Conservation (phyloP, 2,113 vertebrate genomes). For the Rafetus swinhoei region DNA sequence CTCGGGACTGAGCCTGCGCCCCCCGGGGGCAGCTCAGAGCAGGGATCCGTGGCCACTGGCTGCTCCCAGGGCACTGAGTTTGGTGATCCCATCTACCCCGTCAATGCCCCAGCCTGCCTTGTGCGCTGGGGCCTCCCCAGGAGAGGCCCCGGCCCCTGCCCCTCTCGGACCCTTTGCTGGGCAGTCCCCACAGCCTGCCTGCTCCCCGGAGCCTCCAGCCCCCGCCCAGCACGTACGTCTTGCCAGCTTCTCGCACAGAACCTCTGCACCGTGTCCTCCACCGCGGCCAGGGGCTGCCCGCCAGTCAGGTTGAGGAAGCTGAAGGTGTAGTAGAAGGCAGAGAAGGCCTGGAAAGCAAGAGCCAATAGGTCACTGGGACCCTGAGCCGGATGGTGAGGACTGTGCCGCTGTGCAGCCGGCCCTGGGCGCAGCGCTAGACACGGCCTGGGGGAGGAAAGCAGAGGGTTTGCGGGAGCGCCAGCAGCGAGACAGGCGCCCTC, state of each 20-base stretch:
- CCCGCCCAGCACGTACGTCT: slow-evolving; percentile 55
- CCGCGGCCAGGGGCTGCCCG: slow-evolving; percentile 62
- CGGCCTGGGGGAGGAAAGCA: too few relatives aligned
- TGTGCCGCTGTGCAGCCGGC: neutral
- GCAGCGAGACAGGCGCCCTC: too few relatives aligned
- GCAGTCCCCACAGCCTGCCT: neutral
- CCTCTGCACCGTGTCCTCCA: slow-evolving; percentile 67
- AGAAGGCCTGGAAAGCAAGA: slow-evolving; percentile 80
- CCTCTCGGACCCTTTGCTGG: neutral
- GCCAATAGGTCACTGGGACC: fast-evolving
- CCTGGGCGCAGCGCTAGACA: neutral
- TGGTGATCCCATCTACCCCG: neutral
- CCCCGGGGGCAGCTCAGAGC: neutral
- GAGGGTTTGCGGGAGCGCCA: too few relatives aligned
- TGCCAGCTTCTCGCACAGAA: slow-evolving; percentile 81
- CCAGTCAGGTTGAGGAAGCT: slow-evolving; percentile 84
- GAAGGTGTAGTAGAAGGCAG: slow-evolving; percentile 87
- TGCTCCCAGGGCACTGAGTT: neutral
- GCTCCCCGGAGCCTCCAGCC: neutral
- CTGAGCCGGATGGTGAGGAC: neutral
- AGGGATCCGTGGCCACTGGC: neutral
- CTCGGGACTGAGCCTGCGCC: neutral
- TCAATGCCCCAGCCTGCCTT: neutral
- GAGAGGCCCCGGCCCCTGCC: neutral
- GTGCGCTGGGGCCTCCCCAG: fast-evolving